Evolutionary conservation across 2,888 invertebrate species (phyloP).

Genomic region (Drosophila affinis): DNA sequence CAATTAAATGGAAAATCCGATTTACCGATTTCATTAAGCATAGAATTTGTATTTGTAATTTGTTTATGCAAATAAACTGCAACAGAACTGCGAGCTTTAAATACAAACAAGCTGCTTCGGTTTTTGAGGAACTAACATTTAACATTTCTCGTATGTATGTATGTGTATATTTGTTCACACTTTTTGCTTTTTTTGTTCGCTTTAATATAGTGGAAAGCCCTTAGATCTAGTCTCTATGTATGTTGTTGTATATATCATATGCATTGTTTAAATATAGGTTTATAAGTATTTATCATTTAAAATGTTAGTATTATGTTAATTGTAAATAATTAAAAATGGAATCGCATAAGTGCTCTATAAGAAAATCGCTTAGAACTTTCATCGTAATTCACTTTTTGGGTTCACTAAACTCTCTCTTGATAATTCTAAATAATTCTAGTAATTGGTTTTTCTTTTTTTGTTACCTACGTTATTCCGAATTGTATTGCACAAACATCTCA

Average conservation of each 20-base stretch:
- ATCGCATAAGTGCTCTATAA: constrained; percentile 70
- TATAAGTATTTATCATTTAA: constrained; percentile 40
- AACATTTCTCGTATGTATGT: constrained; percentile 33
- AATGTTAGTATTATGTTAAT: constrained; percentile 36
- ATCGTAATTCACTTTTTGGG: constrained; percentile 43
- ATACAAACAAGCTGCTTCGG: constrained; percentile 34
- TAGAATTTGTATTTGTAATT: constrained; percentile 7
- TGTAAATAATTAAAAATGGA: constrained; percentile 52
- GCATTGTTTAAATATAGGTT: constrained; percentile 30
- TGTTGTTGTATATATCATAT: constrained; percentile 32
- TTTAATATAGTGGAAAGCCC: constrained; percentile 53
- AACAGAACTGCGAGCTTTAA: constrained; percentile 28
- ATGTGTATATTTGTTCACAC: constrained; percentile 30
- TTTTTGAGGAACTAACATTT: constrained; percentile 57
- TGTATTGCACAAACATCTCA: constrained; percentile 4
- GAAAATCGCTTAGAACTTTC: constrained; percentile 50
- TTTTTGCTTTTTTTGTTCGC: constrained; percentile 7
- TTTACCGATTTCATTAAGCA: neutral
- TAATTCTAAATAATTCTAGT: constrained; percentile 43
- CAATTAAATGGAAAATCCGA: constrained; percentile 21
- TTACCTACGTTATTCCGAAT: constrained; percentile 53
- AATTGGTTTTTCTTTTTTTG: constrained; percentile 31
- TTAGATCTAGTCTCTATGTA: constrained; percentile 40
- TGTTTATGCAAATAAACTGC: constrained; percentile 27
- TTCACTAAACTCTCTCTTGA: constrained; percentile 37